Conservation (phyloP, 1,140 invertebrate species). For the Geopemphigus sp. region DNA sequence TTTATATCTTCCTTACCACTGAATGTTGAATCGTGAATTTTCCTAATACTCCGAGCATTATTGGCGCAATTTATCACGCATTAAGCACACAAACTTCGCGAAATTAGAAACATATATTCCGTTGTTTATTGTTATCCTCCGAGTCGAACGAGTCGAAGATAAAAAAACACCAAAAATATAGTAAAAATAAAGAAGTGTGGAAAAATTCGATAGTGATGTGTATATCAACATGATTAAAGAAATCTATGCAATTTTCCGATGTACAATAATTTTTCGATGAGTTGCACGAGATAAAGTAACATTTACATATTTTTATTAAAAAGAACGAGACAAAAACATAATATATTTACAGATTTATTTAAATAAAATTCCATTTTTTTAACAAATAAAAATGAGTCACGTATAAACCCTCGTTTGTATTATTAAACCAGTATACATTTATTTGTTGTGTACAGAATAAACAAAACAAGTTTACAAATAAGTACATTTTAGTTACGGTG, state of each 20-base stretch:
- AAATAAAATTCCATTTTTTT: neutral
- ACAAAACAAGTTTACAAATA: neutral
- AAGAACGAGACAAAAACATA: neutral
- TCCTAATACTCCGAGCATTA: neutral
- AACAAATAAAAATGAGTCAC: neutral
- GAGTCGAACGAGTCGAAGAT: no score
- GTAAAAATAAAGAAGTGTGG: no score
- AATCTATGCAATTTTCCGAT: neutral
- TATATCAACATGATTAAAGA: neutral
- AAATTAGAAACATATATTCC: neutral
- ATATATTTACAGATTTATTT: neutral
- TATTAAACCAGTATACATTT: neutral
- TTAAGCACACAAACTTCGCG: neutral
- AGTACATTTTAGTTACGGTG: neutral
- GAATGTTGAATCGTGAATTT: neutral
- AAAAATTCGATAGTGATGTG: neutral
- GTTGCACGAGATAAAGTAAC: neutral
- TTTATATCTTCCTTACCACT: conserved; percentile 3
- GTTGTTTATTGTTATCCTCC: neutral
- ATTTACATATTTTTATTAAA: neutral
- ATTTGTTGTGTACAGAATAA: neutral
- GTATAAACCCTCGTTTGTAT: neutral
- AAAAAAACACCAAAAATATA: no score
- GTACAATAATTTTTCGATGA: neutral
- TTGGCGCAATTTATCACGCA: conserved; percentile 14